Conservation (phyloP, 2,113 vertebrate species). For the Cisticola juncidis region DNA sequence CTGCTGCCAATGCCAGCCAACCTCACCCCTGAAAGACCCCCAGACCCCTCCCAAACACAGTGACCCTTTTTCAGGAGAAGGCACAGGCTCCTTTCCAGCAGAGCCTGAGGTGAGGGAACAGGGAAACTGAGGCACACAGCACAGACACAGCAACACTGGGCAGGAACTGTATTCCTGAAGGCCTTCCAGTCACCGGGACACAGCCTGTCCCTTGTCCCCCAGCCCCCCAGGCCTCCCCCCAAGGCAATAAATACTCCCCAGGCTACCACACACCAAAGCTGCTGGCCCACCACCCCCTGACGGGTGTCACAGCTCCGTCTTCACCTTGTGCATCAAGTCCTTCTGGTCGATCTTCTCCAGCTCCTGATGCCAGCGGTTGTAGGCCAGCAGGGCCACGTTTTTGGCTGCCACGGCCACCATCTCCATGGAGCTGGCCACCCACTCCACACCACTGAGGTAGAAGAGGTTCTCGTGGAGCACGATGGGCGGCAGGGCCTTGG, state of each 20-base stretch:
- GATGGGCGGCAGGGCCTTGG: constrained; percentile 79
- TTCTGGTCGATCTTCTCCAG: constrained; percentile 94
- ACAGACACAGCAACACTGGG: neutral
- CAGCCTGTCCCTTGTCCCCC: neutral
- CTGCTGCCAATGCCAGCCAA: neutral
- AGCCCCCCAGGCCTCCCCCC: neutral
- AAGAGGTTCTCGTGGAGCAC: constrained; percentile 91
- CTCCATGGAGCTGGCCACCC: constrained; percentile 95
- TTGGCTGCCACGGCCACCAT: constrained; percentile 92
- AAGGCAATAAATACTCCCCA: constrained; percentile 29
- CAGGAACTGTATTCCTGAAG: constrained; percentile 12
- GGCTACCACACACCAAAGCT: neutral
- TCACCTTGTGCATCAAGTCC: constrained; percentile 96
- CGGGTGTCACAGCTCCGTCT: constrained; percentile 87
- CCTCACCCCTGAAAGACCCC: rapidly evolving
- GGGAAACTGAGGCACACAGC: neutral
- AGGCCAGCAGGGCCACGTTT: constrained; percentile 93
- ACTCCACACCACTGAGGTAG: constrained; percentile 92
- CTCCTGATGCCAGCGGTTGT: constrained; percentile 92
- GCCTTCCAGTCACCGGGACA: neutral
- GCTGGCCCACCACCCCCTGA: neutral
- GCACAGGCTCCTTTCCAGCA: neutral
- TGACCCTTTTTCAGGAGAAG: neutral
- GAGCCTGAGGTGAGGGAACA: neutral
- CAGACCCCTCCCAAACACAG: neutral